A percentile compares a stretch with the other conserved stretches of the same genome.
Evolutionary conservation across 2,888 invertebrate genomes (phyloP).

Genomic region (Drosophila merina): DNA sequence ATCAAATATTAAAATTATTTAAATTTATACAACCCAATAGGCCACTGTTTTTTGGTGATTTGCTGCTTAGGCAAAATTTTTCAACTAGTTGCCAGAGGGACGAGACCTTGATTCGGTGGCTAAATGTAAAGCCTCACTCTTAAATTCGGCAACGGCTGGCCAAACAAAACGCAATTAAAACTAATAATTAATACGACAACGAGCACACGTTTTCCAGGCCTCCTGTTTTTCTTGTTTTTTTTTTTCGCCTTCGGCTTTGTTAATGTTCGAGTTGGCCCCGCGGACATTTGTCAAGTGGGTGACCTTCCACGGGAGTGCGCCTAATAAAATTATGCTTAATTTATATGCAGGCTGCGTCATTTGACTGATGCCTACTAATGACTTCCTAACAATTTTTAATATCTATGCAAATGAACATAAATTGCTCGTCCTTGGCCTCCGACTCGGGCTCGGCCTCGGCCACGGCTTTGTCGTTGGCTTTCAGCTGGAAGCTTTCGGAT

Average conservation of each 20-base stretch:
- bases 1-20: background rate
- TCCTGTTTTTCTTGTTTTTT: background rate
- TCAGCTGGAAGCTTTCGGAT: background rate
- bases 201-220: constrained; percentile 42
- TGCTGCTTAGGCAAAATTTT: constrained; percentile 11
- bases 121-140: constrained; percentile 15
- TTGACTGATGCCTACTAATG: constrained; percentile 81
- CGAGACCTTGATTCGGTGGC: constrained; percentile 19
- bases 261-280: constrained; percentile 10
- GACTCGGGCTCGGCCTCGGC: background rate
- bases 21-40: background rate
- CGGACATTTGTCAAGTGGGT: constrained; percentile 49
- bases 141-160: constrained; percentile 27
- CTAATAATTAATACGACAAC: constrained; percentile 72
- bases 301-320: constrained; percentile 49
- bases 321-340: constrained; percentile 79
- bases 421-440: constrained; percentile 66
- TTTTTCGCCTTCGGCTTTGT: background rate
- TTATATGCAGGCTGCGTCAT: constrained; percentile 80
- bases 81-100: constrained; percentile 10
- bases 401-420: constrained; percentile 81
- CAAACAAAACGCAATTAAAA: constrained; percentile 73
- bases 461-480: constrained; percentile 6
- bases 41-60: constrained; percentile 10
- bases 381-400: constrained; percentile 81